A percentile compares a stretch with the other conserved stretches of the same genome.
Evolutionary conservation across 1,140 invertebrate species (phyloP).

Genomic region (Harpegnathos saltator): DNA sequence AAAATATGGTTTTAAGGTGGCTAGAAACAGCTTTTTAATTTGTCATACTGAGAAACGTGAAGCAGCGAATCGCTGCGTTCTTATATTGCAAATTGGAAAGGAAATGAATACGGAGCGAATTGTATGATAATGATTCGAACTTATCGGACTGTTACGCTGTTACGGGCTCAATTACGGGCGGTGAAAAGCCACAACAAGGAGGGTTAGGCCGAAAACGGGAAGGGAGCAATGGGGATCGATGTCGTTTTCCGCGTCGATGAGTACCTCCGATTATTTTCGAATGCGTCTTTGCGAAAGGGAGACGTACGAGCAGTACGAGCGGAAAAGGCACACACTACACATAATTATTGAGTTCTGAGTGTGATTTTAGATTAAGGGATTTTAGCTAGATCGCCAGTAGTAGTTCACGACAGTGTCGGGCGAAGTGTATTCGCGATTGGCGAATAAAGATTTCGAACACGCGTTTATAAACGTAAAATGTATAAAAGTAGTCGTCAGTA

Average conservation of each 20-base stretch:
- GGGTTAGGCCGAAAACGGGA: constrained; percentile 20
- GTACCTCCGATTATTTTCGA: constrained; percentile 31
- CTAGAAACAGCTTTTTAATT: no score
- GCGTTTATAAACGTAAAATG: no score
- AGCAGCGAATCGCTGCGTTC: background rate
- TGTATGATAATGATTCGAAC: background rate
- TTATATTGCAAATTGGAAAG: background rate
- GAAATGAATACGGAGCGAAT: background rate
- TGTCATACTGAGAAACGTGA: background rate
- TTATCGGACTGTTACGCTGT: constrained; percentile 10
- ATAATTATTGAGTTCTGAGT: constrained; percentile 80
- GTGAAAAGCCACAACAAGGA: background rate
- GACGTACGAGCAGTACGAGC: background rate
- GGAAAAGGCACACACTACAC: constrained; percentile 24
- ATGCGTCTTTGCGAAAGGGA: background rate
- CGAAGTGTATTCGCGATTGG: background rate
- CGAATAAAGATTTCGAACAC: background rate
- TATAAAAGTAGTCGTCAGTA: no score
- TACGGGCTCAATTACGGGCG: constrained; percentile 4
- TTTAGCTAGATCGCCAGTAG: constrained; percentile 67
- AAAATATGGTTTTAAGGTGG: no score
- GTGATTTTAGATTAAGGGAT: constrained; percentile 82
- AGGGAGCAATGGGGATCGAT: constrained; percentile 8
- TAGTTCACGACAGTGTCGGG: constrained; percentile 17
- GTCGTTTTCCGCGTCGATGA: constrained; percentile 36